Percentiles rank a stretch among this genome's conserved stretches.
phyloP scores from a whole-genome alignment of 2,113 vertebrate species.

The Sardina pilchardus region DNA sequence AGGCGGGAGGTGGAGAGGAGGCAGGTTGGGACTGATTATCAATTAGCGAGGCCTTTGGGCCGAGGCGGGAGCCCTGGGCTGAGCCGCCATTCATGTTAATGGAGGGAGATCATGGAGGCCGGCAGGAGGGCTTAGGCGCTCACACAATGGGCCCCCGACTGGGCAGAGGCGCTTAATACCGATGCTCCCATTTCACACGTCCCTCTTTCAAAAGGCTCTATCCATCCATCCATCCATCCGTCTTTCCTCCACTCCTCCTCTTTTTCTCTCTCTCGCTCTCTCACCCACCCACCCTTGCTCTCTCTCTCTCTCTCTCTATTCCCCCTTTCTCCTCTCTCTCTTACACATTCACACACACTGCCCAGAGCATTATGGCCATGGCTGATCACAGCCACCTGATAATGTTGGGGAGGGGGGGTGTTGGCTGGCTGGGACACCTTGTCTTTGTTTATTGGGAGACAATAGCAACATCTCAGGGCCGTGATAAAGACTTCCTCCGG shows the following conservation, averaged over 20 bases:
- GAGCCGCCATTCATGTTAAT: slow-evolving; percentile 63
- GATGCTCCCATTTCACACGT: slow-evolving; percentile 75
- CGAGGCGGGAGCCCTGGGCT: slow-evolving; percentile 27
- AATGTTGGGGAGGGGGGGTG: slow-evolving; percentile 55
- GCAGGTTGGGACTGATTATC: slow-evolving; percentile 35
- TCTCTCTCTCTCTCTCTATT: slow-evolving; percentile 24
- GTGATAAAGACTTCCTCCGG: slow-evolving; percentile 70
- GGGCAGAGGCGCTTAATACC: slow-evolving; percentile 73
- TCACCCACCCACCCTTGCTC: background rate
- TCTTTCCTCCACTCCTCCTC: background rate
- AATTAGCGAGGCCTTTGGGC: slow-evolving; percentile 49
- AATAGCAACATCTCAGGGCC: slow-evolving; percentile 61
- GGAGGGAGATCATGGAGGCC: slow-evolving; percentile 73
- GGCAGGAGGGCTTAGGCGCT: slow-evolving; percentile 63
- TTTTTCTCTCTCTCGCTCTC: slow-evolving; percentile 12
- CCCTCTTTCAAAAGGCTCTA: slow-evolving; percentile 68
- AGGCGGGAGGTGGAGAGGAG: slow-evolving; percentile 20
- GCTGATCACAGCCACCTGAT: slow-evolving; percentile 60
- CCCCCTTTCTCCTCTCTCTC: slow-evolving; percentile 6
- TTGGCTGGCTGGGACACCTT: slow-evolving; percentile 59
- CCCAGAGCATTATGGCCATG: slow-evolving; percentile 22
- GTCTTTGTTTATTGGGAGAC: slow-evolving; percentile 75
- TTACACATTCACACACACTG: background rate
- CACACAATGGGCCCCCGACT: slow-evolving; percentile 69
- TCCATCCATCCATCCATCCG: slow-evolving; percentile 40